Evolutionary conservation across 1,140 invertebrate genomes (phyloP).

Genomic region (Tachypleus tridentatus): DNA sequence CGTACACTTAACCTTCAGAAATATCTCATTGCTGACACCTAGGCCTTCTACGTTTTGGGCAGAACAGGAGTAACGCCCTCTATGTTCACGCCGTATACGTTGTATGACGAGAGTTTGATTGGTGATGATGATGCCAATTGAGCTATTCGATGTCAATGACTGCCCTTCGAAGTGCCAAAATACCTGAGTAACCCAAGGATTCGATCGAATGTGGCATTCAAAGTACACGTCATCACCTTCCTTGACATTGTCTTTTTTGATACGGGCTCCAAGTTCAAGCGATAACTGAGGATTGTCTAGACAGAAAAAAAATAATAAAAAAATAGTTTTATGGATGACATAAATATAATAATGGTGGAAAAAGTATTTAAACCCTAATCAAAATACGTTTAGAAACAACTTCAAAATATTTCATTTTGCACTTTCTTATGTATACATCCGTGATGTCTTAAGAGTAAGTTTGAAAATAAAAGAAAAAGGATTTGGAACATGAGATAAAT

Average conservation of each 20-base stretch:
- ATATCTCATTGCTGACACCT: slow-evolving; percentile 63
- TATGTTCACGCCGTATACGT: slow-evolving; percentile 53
- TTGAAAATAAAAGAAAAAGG: too few relatives aligned
- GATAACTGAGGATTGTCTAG: slow-evolving; percentile 18
- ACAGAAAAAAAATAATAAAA: too few relatives aligned
- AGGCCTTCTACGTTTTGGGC: slow-evolving; percentile 72
- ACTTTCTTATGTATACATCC: too few relatives aligned
- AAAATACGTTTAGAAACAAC: too few relatives aligned
- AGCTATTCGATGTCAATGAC: slow-evolving; percentile 26
- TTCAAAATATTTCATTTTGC: too few relatives aligned
- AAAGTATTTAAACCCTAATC: too few relatives aligned
- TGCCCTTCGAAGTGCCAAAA: slow-evolving; percentile 7
- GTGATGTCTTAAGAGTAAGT: too few relatives aligned
- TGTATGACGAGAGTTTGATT: slow-evolving; percentile 51
- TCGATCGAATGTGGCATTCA: slow-evolving; percentile 46
- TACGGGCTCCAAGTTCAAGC: slow-evolving; percentile 12
- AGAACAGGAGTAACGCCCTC: slow-evolving; percentile 68
- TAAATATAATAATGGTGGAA: too few relatives aligned
- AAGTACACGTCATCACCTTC: slow-evolving; percentile 78
- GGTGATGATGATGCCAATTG: slow-evolving; percentile 1
- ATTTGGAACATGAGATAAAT: too few relatives aligned
- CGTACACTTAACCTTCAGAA: slow-evolving; percentile 78
- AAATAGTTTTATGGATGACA: too few relatives aligned
- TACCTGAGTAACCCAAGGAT: slow-evolving; percentile 17
- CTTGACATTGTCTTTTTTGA: slow-evolving; percentile 29